These are phyloP conservation scores for Orthosia incerta DNA, from an alignment of 2,888 invertebrate genomes.

Conservation along the genomic window DNA sequence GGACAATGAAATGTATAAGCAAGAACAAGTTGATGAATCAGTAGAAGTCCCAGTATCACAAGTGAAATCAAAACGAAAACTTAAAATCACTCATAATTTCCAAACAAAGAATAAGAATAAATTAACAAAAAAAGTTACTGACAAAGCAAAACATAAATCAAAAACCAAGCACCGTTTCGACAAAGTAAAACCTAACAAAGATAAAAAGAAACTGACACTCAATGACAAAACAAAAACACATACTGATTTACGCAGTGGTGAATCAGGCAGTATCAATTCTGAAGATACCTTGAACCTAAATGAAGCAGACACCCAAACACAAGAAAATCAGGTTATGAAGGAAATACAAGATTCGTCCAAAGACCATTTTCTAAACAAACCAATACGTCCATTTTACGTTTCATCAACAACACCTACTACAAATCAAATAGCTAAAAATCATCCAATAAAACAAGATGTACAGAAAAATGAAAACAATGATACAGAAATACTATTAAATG, in stretches of 20 bases:
- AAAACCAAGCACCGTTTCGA: neutral
- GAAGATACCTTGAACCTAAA: neutral
- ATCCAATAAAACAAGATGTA: too few species aligned
- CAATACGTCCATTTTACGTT: slow-evolving; percentile 17
- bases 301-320: neutral
- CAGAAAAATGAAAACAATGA: too few species aligned
- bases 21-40: neutral
- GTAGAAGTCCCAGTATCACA: neutral
- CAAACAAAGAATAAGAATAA: neutral
- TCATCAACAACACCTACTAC: neutral
- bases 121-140: neutral
- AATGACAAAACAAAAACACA: neutral
- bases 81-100: neutral
- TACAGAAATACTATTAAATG: neutral
- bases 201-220: neutral
- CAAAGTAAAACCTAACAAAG: neutral
- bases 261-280: neutral
- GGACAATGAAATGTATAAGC: slow-evolving; percentile 13
- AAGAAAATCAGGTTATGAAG: neutral
- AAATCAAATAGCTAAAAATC: neutral
- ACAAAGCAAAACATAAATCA: slow-evolving; percentile 4
- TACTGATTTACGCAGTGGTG: too few species aligned
- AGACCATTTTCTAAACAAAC: neutral
- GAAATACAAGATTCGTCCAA: neutral
- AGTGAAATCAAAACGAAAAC: neutral